Percentiles rank a stretch among this genome's conserved stretches.
Conservation (phyloP, 1,140 invertebrate species). For the Rhagoletis pomonella region DNA sequence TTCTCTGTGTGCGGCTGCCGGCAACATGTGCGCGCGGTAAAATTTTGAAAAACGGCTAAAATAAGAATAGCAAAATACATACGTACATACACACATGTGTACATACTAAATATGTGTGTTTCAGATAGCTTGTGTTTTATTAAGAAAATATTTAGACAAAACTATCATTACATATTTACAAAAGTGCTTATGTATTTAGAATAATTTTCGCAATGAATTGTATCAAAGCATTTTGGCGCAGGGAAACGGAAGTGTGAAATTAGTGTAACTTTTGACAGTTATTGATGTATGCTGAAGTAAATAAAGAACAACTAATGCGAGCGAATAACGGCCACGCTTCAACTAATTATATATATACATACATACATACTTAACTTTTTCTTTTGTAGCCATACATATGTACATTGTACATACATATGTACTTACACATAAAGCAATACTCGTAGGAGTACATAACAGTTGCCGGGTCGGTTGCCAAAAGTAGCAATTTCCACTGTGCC, state of each 20-base stretch:
- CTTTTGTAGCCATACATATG: too few species aligned
- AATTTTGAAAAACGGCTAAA: not conserved
- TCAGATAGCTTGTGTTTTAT: not conserved
- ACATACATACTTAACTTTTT: not conserved
- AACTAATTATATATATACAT: not conserved
- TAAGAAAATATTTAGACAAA: not conserved
- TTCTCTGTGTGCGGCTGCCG: slow-evolving; percentile 31
- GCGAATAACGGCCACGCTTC: not conserved
- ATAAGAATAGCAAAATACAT: slow-evolving; percentile 8
- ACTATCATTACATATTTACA: not conserved
- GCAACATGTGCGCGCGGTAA: slow-evolving; percentile 13
- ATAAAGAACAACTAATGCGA: not conserved
- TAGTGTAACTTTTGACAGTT: not conserved
- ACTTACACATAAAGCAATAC: not conserved
- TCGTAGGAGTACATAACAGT: slow-evolving; percentile 15
- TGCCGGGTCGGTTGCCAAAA: slow-evolving; percentile 30
- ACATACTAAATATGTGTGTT: not conserved
- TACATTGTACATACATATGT: not conserved
- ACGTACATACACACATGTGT: not conserved
- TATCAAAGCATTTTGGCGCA: not conserved
- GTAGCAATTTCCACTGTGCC: not conserved
- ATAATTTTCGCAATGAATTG: not conserved
- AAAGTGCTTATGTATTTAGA: not conserved
- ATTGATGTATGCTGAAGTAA: not conserved
- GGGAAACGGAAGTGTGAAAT: slow-evolving; percentile 17